Conservation (phyloP, 2,113 vertebrate genomes). For the Brachyistius frenatus region DNA sequence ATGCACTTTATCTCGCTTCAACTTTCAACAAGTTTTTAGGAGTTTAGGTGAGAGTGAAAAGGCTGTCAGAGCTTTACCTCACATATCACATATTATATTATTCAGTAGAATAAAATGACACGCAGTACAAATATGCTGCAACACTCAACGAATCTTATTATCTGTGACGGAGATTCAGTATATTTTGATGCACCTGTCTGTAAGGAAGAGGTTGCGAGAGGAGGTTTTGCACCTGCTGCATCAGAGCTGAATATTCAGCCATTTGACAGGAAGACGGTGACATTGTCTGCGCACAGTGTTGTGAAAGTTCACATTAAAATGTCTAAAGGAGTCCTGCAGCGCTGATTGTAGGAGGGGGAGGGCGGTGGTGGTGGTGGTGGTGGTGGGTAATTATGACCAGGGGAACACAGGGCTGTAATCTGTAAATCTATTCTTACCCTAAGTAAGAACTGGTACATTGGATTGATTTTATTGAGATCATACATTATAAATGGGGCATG, state of each 20-base stretch:
- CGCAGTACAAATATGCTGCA: conserved; percentile 1
- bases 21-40: conserved; percentile 74
- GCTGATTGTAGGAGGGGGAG: conserved; percentile 31
- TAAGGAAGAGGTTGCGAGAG: not conserved
- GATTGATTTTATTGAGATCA: conserved; percentile 90
- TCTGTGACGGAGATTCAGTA: not conserved
- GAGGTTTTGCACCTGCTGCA: not conserved
- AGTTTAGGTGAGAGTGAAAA: conserved; percentile 50
- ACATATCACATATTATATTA: conserved; percentile 8
- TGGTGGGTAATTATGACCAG: conserved; percentile 74
- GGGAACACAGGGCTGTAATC: conserved; percentile 79
- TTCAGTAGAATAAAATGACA: conserved; percentile 19
- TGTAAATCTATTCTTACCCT: conserved; percentile 85
- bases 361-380: not conserved
- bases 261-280: conserved; percentile 9
- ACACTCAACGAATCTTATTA: not conserved
- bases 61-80: conserved; percentile 14
- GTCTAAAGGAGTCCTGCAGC: conserved; percentile 53
- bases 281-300: conserved; percentile 54
- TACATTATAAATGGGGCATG: conserved; percentile 87
- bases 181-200: not conserved
- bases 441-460: conserved; percentile 87
- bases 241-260: conserved; percentile 25
- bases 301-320: conserved; percentile 77
- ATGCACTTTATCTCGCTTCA: conserved; percentile 18